Evolutionary conservation across 2,888 invertebrate genomes (phyloP), one percentile per base, ranked within the genome.

Genomic region (Plebejus melissa): DNA sequence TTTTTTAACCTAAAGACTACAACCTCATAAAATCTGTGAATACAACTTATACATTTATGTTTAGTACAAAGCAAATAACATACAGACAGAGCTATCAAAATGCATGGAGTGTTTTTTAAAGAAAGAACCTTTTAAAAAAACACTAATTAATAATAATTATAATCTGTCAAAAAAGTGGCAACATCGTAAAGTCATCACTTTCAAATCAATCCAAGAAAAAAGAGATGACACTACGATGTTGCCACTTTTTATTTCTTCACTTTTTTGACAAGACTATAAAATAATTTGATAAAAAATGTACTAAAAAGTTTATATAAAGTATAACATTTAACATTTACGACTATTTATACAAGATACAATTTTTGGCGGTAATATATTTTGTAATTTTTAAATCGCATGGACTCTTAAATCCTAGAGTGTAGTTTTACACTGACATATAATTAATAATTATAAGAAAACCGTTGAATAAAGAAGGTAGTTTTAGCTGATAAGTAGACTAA

Each of bases 401-500:
- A 65, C 32, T 36, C 5, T 65, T 9, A 32, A 36, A 60, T 65
- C 65, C 6, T 65, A 65, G 13, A 32, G 13, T 36, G 16, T 36
- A 65, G 32, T 32, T 65, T 11, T 28, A 60, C 32, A 32, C 32
- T 36, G 13, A 36, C 13, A 4, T 65, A 32, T 16, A 13, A 36
- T 22, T 22, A 22, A 32, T 28, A 11, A 28, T 28, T 58, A 7
- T 65, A 65, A 6, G 13, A 11, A 32, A 32, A 32, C 13, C 38
- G 16, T 38, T 70, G 13, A 32, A 72, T 28, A 72, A 4, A 6
- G 69, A 41, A 3, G 9, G 28, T 32, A 13, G 41, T 70, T 38
- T 57, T 75, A 75, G 75, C 41, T 69, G 57, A 75, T 16, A 54
- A 70, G 54, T 75, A 75, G 70, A 58, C 13, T 13, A 28, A 28